Conservation (phyloP, 2,888 invertebrate species). For the Argynnis bischoffii region DNA sequence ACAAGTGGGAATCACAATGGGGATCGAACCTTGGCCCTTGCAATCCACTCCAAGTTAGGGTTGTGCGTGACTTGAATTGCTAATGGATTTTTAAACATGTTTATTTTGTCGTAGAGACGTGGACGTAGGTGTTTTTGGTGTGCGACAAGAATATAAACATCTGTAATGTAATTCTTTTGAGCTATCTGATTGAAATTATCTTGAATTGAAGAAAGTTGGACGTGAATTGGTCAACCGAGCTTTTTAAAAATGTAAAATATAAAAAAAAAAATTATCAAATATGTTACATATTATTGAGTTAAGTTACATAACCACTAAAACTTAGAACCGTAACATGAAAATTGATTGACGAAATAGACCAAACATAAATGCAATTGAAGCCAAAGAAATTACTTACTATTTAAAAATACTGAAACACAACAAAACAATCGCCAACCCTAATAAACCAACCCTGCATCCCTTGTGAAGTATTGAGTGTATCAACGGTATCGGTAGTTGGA, state of each 20-base stretch:
- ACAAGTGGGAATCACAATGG: constrained; percentile 78
- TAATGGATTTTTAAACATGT: constrained; percentile 46
- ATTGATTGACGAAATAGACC: no score
- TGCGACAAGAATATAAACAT: constrained; percentile 36
- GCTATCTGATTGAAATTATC: constrained; percentile 27
- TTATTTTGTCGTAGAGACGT: constrained; percentile 42
- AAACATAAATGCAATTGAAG: not conserved
- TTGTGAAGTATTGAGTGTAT: constrained; percentile 67
- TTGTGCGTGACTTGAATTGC: constrained; percentile 70
- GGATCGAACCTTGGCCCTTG: constrained; percentile 68
- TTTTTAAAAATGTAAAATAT: not conserved
- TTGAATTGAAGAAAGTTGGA: constrained; percentile 16
- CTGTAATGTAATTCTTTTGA: constrained; percentile 23
- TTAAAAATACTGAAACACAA: not conserved
- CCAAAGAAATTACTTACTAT: no score
- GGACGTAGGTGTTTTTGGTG: constrained; percentile 37
- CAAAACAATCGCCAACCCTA: constrained; percentile 58
- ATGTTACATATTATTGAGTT: not conserved
- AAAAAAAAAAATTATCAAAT: not conserved
- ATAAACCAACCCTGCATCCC: constrained; percentile 43
- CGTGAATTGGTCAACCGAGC: constrained; percentile 4
- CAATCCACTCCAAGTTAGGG: constrained; percentile 63
- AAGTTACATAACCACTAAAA: no score
- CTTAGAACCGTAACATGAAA: no score
- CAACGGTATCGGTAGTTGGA: constrained; percentile 75